Base-by-base conservation (phyloP, 2,888 invertebrate species). In the Vanessa cardui region DNA sequence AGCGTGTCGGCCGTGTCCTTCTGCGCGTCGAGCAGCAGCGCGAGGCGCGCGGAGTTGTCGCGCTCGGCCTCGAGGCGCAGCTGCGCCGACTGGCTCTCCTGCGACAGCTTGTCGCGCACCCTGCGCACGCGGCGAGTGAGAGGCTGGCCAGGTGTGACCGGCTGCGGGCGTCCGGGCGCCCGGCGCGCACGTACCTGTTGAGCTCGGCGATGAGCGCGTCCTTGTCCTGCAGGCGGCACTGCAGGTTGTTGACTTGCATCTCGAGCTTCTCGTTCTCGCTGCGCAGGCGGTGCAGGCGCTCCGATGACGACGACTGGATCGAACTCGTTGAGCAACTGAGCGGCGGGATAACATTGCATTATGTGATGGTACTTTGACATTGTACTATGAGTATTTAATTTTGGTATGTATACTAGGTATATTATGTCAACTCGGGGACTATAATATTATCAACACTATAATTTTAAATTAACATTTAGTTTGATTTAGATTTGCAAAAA, bases 21-120 rank as follows among this genome's bases (percentile, higher is more conserved):
- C 77, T 95, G 95, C 31, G 94, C 87, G 66, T 94, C 93, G 16
- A 96, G 81, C 68, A 94, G 85, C 46, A 93, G 88, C 74, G 95
- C 93, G 62, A 95, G 82, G 31, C 94, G 89, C 5, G 92, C 93
- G 26, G 93, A 89, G 78, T 93, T 93, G 72, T 93, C 92, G 12
- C 90, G 86, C 78, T 94, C 93, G 0, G 85, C 83, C 75, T 93
- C 93, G 58, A 88, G 83, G 20, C 93, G 93, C 52, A 92, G 87
- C 69, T 88, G 86, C 52, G 88, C 81, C 49, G 87, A 83, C 72
- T 90, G 89, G 68, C 92, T 81, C 72, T 94, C 93, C 1, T 83
- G 82, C 7, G 92, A 85, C 64, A 94, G 71, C 73, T 92, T 88
- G 73, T 94, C 94, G 47, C 94, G 93, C 0, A 90, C 82, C 75